Evolutionary conservation across 2,113 vertebrate species (phyloP).

Genomic region (Nyctibius bracteatus): DNA sequence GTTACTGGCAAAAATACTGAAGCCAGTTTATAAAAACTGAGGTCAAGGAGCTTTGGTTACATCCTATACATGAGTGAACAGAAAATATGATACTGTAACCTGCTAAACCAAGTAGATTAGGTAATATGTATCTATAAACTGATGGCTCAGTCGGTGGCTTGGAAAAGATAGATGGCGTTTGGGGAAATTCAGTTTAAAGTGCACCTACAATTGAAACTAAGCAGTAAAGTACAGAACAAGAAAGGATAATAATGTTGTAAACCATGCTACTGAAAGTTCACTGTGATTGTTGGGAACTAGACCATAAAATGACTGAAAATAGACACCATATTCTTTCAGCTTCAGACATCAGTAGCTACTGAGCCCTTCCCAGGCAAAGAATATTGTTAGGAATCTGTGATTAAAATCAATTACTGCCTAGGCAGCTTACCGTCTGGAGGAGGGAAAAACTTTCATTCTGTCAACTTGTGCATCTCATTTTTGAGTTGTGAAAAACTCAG

Average conservation of each 20-base stretch:
- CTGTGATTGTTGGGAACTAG: not conserved
- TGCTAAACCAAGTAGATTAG: not conserved
- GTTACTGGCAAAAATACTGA: slow-evolving; percentile 8
- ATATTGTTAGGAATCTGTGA: not conserved
- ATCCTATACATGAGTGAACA: not conserved
- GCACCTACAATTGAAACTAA: not conserved
- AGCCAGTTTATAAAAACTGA: slow-evolving; percentile 36
- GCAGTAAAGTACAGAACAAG: not conserved
- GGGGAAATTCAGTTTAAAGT: slow-evolving; percentile 14
- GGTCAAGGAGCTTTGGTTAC: slow-evolving; percentile 22
- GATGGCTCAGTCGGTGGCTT: not conserved
- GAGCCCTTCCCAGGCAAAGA: not conserved
- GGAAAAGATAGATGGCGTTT: not conserved
- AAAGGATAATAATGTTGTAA: not conserved
- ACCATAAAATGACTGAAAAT: not conserved
- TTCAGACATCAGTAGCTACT: not conserved
- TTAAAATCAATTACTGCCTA: not conserved
- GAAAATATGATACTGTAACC: not conserved
- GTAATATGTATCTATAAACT: not conserved
- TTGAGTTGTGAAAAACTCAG: not conserved
- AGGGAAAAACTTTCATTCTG: not conserved
- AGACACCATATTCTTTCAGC: not conserved
- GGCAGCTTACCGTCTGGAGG: not conserved
- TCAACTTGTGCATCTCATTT: not conserved
- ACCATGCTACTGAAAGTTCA: not conserved